Conservation (phyloP, 92 coral and sea anemone genomes). For the Siderastrea siderea region DNA sequence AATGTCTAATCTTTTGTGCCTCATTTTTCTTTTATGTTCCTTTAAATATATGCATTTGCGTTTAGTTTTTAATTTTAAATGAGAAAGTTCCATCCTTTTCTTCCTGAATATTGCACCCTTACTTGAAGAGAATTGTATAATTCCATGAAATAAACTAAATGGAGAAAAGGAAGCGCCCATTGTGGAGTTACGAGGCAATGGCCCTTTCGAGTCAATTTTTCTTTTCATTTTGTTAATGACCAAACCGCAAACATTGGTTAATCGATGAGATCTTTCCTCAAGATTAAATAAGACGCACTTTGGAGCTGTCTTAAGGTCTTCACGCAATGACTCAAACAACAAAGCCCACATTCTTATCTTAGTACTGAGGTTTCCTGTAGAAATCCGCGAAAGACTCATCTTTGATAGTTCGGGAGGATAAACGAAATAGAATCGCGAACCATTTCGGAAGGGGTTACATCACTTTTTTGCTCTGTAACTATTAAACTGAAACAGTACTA, state of each 20-base stretch:
- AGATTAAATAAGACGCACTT: slow-evolving; percentile 22
- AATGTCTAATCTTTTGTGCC: slow-evolving; percentile 23
- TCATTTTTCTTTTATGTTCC: slow-evolving; percentile 20
- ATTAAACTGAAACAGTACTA: neutral
- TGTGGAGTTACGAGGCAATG: neutral
- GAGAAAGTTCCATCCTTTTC: neutral
- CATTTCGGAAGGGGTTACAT: neutral
- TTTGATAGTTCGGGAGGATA: neutral
- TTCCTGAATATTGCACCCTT: neutral
- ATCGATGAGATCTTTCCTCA: slow-evolving; percentile 30
- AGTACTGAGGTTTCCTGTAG: slow-evolving; percentile 2
- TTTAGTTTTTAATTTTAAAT: neutral
- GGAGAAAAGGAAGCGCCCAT: neutral
- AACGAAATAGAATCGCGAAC: neutral
- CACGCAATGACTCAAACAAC: slow-evolving; percentile 13
- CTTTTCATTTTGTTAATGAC: slow-evolving; percentile 36
- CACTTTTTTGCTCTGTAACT: neutral
- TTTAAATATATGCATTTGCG: slow-evolving; percentile 33
- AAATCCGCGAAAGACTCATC: slow-evolving; percentile 1
- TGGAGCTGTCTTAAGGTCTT: slow-evolving; percentile 2
- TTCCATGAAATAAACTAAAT: neutral
- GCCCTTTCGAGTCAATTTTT: slow-evolving; percentile 7
- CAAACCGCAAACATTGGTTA: slow-evolving; percentile 55
- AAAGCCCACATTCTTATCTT: slow-evolving; percentile 21
- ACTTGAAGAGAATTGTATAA: neutral